phyloP scores from a whole-genome alignment of 2,797 vertebrate species.

The Arnoldichthys spilopterus region DNA sequence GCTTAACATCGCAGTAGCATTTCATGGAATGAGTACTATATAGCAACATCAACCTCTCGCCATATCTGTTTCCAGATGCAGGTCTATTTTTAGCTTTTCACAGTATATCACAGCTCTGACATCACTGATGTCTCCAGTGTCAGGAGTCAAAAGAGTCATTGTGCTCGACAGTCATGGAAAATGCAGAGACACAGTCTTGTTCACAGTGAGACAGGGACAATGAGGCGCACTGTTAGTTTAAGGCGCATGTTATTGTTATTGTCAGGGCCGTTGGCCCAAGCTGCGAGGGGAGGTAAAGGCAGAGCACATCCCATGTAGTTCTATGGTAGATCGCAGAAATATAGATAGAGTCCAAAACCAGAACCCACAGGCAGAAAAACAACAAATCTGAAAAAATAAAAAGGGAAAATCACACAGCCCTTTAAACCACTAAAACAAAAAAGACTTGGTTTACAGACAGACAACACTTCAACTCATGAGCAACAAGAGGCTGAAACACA shows the following conservation, averaged over 20 bases:
- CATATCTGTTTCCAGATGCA: background rate
- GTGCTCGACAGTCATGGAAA: conserved; percentile 6
- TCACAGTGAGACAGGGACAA: background rate
- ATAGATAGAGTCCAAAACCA: too few species aligned
- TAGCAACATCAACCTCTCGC: background rate
- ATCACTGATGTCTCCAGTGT: conserved; percentile 21
- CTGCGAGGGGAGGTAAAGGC: too few species aligned
- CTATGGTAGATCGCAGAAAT: too few species aligned
- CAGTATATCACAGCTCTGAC: conserved; percentile 36
- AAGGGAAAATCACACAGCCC: too few species aligned
- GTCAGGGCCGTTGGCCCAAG: too few species aligned
- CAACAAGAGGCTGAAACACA: too few species aligned
- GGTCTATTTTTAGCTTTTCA: conserved; percentile 17
- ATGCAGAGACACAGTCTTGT: conserved; percentile 10
- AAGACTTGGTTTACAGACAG: too few species aligned
- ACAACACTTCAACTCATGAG: too few species aligned
- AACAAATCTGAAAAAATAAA: too few species aligned
- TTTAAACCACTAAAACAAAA: too few species aligned
- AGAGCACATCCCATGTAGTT: too few species aligned
- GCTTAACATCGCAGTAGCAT: background rate
- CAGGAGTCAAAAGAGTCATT: conserved; percentile 16
- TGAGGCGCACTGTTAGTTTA: background rate
- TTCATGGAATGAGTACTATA: background rate
- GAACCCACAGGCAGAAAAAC: too few species aligned
- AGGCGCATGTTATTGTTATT: background rate